These are phyloP conservation scores for Rhinopithecus roxellana DNA, from an alignment of 2,113 vertebrate genomes.

Conservation along the genomic window DNA sequence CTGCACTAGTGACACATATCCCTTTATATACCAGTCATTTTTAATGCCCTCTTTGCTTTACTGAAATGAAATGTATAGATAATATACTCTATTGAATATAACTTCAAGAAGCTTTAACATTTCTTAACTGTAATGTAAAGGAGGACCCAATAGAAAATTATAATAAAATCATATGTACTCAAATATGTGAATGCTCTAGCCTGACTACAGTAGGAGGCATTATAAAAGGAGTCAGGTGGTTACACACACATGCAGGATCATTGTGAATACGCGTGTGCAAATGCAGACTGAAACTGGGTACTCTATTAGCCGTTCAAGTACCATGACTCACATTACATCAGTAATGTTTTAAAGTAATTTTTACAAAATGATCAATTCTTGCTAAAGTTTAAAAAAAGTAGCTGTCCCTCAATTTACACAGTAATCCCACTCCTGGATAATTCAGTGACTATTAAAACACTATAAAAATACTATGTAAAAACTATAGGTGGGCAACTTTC, in stretches of 20 bases:
- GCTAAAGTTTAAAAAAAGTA: neutral
- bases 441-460: neutral
- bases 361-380: neutral
- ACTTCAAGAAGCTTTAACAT: neutral
- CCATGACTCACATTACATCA: neutral
- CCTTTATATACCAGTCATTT: neutral
- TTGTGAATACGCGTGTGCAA: rapidly evolving
- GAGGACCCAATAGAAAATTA: neutral
- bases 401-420: neutral
- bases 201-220: neutral
- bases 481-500: neutral
- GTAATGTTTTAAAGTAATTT: neutral
- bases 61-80: neutral
- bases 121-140: neutral
- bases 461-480: neutral
- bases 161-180: neutral
- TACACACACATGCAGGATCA: rapidly evolving
- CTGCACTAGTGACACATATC: neutral
- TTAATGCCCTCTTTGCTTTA: neutral
- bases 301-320: neutral
- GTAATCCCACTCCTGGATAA: neutral
- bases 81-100: neutral
- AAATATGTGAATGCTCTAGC: neutral
- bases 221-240: neutral
- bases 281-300: rapidly evolving